Percentiles rank a stretch among this genome's conserved stretches.
Conservation (phyloP, 1,140 invertebrate species). For the Drosophila repletoides region DNA sequence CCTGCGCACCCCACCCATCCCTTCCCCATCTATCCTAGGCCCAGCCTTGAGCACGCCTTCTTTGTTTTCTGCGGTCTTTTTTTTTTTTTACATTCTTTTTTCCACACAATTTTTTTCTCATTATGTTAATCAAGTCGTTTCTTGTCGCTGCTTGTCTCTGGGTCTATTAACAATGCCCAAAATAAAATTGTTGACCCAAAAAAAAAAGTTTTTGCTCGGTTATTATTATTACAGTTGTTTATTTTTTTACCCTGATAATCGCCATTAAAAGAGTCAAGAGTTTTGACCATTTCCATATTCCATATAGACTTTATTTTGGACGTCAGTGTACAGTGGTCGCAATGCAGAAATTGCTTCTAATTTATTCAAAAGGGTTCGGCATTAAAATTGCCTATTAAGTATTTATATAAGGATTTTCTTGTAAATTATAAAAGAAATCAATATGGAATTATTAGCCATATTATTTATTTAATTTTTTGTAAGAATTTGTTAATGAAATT, state of each 20-base stretch:
- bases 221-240: too few relatives aligned
- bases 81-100: slow-evolving; percentile 32
- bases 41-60: not conserved
- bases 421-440: not conserved
- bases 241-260: too few relatives aligned
- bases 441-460: not conserved
- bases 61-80: slow-evolving; percentile 26
- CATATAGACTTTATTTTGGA: not conserved
- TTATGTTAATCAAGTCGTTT: slow-evolving; percentile 53
- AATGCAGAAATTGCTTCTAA: not conserved
- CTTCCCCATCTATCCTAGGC: not conserved
- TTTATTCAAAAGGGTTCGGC: not conserved
- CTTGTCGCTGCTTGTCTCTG: slow-evolving; percentile 16
- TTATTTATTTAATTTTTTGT: not conserved
- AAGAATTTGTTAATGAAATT: not conserved
- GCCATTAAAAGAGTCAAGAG: too few relatives aligned
- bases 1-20: not conserved
- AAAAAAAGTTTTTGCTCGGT: slow-evolving; percentile 16
- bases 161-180: slow-evolving; percentile 6
- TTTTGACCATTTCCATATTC: not conserved
- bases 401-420: not conserved
- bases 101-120: slow-evolving; percentile 32
- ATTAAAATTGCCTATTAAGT: not conserved
- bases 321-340: not conserved
- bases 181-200: slow-evolving; percentile 28